Base-by-base conservation (phyloP, 2,888 invertebrate genomes). In the Morpho deidamia region DNA sequence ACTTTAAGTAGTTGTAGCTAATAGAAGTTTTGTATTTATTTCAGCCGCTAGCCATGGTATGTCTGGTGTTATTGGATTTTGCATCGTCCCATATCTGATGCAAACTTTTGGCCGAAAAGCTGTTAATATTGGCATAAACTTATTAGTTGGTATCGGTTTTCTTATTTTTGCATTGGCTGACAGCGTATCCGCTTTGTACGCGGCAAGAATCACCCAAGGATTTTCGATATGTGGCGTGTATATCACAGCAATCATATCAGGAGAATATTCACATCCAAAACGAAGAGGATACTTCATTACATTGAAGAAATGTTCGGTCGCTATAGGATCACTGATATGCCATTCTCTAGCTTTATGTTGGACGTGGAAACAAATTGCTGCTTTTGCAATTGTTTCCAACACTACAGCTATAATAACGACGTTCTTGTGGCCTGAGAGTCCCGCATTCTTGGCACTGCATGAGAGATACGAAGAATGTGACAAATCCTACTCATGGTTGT, bases 371-470 rank as follows among this genome's bases (percentile, higher is more conserved):
- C 65, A 73, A 54, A 68, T 77, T 14, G 63, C 70, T 4, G 45
- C 53, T 0, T 53, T 71, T 33, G 58, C 68, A 2, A 58, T 66
- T 7, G 11, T 65, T 0, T 51, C 63, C 0, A 50, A 63, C 9
- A 23, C 60, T 1, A 0, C 64, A 0, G 50, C 68, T 0, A 47
- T 69, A 1, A 11, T 72, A 0, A 7, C 72, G 11, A 68, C 72
- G 0, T 51, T 64, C 0, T 65, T 69, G n/a, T 78, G 76, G 71
- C 69, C 70, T 0, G 79, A 79, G 51, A 79, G 77, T 37, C 79
- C 78, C 1, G 65, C 71, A 0, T 71, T 59, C 51, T 62, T 72
- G 9, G 79, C 75, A 0, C 57, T 72, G 55, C 74, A 66, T 54
- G 76, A 75, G 3, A 65, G 63, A 32, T 74, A 67, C 55, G 60